Evolutionary conservation across 2,113 vertebrate genomes (phyloP), one percentile per base, ranked within the genome.

Genomic region (Neogobius melanostomus): DNA sequence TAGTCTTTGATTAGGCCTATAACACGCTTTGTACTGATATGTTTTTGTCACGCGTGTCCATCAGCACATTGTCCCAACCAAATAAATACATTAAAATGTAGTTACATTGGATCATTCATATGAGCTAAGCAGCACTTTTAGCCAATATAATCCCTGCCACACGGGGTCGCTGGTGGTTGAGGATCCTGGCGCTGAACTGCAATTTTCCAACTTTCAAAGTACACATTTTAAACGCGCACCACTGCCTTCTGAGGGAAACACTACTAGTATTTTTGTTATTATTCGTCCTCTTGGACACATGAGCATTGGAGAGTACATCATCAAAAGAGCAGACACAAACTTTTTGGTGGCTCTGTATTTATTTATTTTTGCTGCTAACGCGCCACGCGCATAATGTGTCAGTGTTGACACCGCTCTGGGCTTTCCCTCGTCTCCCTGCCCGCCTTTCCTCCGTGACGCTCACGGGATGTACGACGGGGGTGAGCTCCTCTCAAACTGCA

Each of bases 121-220:
- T 21, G 21, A 21, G 21, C 21, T 21, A 2, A 21, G 21, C 21
- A 21, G 21, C 21, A 21, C 21, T 21, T 36, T 36, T 36, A 4
- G 28, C 28, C 28, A 7, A 43, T 28, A 59, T n/a, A 12, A 44
- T 44, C 14, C 14, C 42, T 61, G 17, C 83, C 90, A 80, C 85
- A 79, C n/a, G 87, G 80, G 88, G 88, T 81, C 90, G 76, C 82
- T 85, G 42, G 81, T 72, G 84, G 73, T 76, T 67, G 67, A 71
- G 66, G 60, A 79, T 77, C 79, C 49, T 50, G 48, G 66, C 62
- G 71, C 45, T 72, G 45, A 49, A 36, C 11, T 45, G 63, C 48
- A 79, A 71, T 59, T 52, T 72, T 72, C 62, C 56, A 61, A 74
- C 72, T 90, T 90, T 75, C 21, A 44, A 76, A 82, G 66, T 72